These are phyloP conservation scores for Porites evermanni DNA, from an alignment of 92 coral and sea anemone species.

Conservation along the genomic window DNA sequence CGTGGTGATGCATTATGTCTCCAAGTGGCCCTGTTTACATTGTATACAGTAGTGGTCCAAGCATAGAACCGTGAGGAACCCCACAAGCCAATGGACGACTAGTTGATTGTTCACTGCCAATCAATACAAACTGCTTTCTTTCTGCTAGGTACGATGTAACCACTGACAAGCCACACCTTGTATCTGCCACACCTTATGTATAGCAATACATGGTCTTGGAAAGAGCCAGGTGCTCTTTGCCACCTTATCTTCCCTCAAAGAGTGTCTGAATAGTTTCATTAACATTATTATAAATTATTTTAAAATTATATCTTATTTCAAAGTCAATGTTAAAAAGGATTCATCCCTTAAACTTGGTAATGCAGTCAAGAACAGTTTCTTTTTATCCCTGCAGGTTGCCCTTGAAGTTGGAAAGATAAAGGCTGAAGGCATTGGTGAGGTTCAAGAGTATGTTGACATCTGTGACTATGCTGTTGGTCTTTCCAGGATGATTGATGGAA, in stretches of 20 bases:
- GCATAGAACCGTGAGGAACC: slow-evolving; percentile 1
- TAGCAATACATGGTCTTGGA: too few relatives aligned
- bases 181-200: not conserved
- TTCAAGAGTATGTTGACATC: slow-evolving; percentile 93
- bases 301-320: too few relatives aligned
- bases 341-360: too few relatives aligned
- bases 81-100: slow-evolving; percentile 11
- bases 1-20: slow-evolving; percentile 31
- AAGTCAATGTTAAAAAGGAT: too few relatives aligned
- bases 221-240: too few relatives aligned
- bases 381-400: slow-evolving; percentile 66
- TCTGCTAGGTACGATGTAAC: slow-evolving; percentile 23
- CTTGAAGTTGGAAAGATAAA: slow-evolving; percentile 96
- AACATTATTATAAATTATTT: too few relatives aligned
- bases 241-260: too few relatives aligned
- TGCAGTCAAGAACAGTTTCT: not conserved
- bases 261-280: too few relatives aligned
- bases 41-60: slow-evolving; percentile 19
- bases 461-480: slow-evolving; percentile 98
- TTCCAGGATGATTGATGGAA: slow-evolving; percentile 98
- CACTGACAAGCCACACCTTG: slow-evolving; percentile 33
- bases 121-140: slow-evolving; percentile 28
- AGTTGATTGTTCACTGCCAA: slow-evolving; percentile 36
- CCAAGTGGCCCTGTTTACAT: slow-evolving; percentile 18
- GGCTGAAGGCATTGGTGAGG: slow-evolving; percentile 94